Base-by-base conservation (phyloP, 2,888 invertebrate genomes). In the Zaprionus lineosus region DNA sequence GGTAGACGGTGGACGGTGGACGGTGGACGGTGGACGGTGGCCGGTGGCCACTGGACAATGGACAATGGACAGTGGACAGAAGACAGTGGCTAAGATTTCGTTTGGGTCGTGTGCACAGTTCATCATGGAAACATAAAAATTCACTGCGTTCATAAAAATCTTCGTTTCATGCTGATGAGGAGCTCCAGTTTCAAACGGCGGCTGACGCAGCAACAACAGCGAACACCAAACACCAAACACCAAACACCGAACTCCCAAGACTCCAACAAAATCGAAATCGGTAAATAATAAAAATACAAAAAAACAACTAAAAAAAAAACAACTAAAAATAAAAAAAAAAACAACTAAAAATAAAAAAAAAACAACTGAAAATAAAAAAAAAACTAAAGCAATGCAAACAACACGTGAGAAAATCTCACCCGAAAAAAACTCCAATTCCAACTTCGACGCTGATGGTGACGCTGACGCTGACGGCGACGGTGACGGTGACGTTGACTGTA, bases 141-240 rank as follows among this genome's bases (percentile, higher is more conserved):
- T 82, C 81, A 82, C 86, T 82, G 81, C 81, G 85, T 82, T 78
- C 84, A 63, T 82, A 84, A 82, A 83, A 86, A 84, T 86, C 78
- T 82, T 78, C 81, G 72, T 86, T 86, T 82, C 81, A 82, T 82
- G 86, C 84, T 82, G 81, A 86, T 81, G 81, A 82, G 85, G 47
- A 59, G 53, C 84, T 81, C 84, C 81, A 86, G 71, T 84, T 86
- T 81, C 81, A 78, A 74, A 74, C 52, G 52, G n/a, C 44, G 51
- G 8, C 43, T 39, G 29, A 40, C 40, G 33, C 46, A 66, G 41
- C 58, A 48, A 29, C 71, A 66, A 44, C 61, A 47, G 51, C 62
- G 40, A 48, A 62, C 14, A 9, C 61, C n/a, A n/a, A n/a, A n/a
- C n/a, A n/a, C n/a, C n/a, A n/a, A n/a, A n/a, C n/a, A n/a, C n/a